phyloP scores from a whole-genome alignment of 1,140 invertebrate genomes.

The Leptinotarsa defecta region DNA sequence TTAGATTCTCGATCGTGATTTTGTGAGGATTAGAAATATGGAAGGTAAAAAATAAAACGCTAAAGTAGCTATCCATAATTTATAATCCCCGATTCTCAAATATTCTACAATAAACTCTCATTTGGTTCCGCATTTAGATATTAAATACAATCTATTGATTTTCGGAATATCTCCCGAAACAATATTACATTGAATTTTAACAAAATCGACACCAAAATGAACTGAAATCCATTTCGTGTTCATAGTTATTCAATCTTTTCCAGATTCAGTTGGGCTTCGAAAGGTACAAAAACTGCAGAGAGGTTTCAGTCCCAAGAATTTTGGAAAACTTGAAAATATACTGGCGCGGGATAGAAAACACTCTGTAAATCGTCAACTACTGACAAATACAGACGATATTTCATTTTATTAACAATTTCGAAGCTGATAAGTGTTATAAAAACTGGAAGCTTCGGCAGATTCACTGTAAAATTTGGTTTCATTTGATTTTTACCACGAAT shows the following conservation, averaged over 20 bases:
- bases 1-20: too few species aligned
- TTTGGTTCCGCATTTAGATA: background rate
- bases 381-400: too few species aligned
- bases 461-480: too few species aligned
- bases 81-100: background rate
- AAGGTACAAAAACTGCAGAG: background rate
- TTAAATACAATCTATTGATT: background rate
- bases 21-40: too few species aligned
- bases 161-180: background rate
- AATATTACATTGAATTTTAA: background rate
- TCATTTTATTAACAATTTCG: too few species aligned
- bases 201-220: slow-evolving; percentile 4
- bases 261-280: background rate
- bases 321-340: background rate
- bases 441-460: too few species aligned
- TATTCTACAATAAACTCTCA: slow-evolving; percentile 4
- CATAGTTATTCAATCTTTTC: background rate
- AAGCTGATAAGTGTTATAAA: too few species aligned
- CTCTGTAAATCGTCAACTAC: background rate
- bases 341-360: background rate
- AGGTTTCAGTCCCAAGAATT: background rate
- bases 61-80: background rate
- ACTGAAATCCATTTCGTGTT: slow-evolving; percentile 6
- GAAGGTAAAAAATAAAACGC: too few species aligned
- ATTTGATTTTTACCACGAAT: too few species aligned